These are phyloP conservation scores for Aptenodytes forsteri DNA, from an alignment of 2,113 vertebrate genomes.

Conservation along the genomic window DNA sequence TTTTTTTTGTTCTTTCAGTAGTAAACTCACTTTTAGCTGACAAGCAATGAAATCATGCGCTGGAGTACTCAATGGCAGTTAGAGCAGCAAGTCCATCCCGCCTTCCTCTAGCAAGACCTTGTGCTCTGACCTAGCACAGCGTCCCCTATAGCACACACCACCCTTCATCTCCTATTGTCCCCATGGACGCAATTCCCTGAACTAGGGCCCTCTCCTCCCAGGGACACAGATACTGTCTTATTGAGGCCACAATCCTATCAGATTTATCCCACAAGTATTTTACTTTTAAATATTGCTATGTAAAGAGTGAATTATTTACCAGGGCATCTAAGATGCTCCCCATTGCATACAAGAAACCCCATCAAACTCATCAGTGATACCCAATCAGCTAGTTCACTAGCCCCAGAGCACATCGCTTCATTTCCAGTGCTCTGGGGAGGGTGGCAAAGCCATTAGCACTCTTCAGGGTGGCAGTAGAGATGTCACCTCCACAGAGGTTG, in stretches of 20 bases:
- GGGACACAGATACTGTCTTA: neutral
- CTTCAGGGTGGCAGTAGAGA: neutral
- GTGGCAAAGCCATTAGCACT: neutral
- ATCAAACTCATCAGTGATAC: neutral
- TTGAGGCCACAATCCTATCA: neutral
- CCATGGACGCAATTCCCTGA: neutral
- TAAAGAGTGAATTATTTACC: neutral
- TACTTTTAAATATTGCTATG: neutral
- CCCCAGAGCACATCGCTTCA: neutral
- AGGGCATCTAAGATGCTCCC: neutral
- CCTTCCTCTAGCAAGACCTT: neutral
- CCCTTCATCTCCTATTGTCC: neutral
- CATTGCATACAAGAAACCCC: neutral
- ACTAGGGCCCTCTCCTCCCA: neutral
- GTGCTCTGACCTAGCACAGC: neutral
- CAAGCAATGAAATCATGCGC: neutral
- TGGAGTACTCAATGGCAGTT: neutral
- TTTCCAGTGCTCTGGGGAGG: neutral
- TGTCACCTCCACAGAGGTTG: neutral
- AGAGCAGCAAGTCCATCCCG: neutral
- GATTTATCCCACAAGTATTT: neutral
- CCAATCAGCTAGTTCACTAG: neutral
- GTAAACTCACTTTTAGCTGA: neutral
- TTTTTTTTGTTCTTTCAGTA: neutral
- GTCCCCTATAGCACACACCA: neutral